Percentiles rank a stretch among this genome's conserved stretches.
These are phyloP conservation scores for Brachyhypopomus gauderio DNA, from an alignment of 2,113 vertebrate species.

Conservation along the genomic window DNA sequence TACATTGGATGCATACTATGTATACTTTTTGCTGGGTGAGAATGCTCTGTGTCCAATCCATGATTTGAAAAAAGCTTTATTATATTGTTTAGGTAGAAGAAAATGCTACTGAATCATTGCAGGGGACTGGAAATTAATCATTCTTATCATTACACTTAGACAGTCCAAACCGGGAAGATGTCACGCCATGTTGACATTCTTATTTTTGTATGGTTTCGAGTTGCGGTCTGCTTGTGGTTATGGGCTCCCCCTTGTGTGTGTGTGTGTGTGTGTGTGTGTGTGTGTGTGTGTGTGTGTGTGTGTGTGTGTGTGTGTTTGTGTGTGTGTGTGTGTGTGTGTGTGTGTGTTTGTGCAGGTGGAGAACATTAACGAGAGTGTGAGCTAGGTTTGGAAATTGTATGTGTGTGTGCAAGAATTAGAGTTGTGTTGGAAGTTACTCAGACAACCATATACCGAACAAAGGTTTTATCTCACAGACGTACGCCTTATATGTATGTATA, in stretches of 20 bases:
- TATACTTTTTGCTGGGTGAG: too few species aligned
- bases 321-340: constrained; percentile 14
- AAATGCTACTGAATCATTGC: constrained; percentile 27
- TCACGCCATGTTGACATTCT: constrained; percentile 18
- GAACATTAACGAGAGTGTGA: constrained; percentile 46
- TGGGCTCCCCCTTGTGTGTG: background rate
- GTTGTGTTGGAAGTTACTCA: background rate
- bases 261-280: constrained; percentile 40
- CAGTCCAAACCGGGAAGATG: constrained; percentile 25
- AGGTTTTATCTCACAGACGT: background rate
- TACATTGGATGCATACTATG: too few species aligned
- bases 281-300: constrained; percentile 24
- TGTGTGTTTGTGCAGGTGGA: constrained; percentile 54
- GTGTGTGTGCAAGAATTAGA: background rate
- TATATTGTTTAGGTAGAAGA: constrained; percentile 1
- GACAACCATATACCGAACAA: background rate
- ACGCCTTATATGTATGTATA: background rate
- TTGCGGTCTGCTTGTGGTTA: constrained; percentile 30
- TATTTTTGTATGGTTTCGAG: constrained; percentile 33
- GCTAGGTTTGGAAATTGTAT: constrained; percentile 24
- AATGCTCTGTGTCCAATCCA: background rate
- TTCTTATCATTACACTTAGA: constrained; percentile 50
- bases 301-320: background rate
- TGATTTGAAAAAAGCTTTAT: background rate
- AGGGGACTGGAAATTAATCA: constrained; percentile 39